These are phyloP conservation scores for Mactromeris polynyma DNA, from an alignment of 2,888 invertebrate species.

Conservation along the genomic window DNA sequence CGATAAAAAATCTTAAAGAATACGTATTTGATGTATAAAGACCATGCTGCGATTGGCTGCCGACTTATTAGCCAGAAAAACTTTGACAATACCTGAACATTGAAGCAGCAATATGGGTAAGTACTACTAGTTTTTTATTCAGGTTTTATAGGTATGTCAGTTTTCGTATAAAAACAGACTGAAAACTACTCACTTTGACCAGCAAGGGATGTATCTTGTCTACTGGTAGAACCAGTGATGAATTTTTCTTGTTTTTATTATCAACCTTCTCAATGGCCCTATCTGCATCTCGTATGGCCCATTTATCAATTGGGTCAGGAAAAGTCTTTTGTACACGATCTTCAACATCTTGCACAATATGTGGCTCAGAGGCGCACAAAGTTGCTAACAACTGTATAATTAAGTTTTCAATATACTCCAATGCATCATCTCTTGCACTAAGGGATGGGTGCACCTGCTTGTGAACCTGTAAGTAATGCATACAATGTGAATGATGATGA, in stretches of 20 bases:
- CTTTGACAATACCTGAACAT: no score
- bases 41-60: no score
- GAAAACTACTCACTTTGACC: constrained; percentile 89
- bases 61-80: no score
- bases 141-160: no score
- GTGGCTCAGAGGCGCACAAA: constrained; percentile 91
- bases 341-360: constrained; percentile 92
- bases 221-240: constrained; percentile 92
- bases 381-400: constrained; percentile 95
- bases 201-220: constrained; percentile 96
- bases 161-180: no score
- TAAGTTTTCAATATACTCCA: constrained; percentile 96
- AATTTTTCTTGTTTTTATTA: constrained; percentile 90
- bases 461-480: constrained; percentile 92
- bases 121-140: no score
- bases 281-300: constrained; percentile 96
- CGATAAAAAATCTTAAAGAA: no score
- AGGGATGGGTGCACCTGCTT: constrained; percentile 89
- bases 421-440: constrained; percentile 93
- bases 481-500: no score
- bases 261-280: constrained; percentile 91
- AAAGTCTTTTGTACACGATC: constrained; percentile 96
- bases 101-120: no score
- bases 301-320: constrained; percentile 97
- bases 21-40: no score